Conservation (phyloP, 2,888 invertebrate genomes). For the Oegoconia quadripuncta region DNA sequence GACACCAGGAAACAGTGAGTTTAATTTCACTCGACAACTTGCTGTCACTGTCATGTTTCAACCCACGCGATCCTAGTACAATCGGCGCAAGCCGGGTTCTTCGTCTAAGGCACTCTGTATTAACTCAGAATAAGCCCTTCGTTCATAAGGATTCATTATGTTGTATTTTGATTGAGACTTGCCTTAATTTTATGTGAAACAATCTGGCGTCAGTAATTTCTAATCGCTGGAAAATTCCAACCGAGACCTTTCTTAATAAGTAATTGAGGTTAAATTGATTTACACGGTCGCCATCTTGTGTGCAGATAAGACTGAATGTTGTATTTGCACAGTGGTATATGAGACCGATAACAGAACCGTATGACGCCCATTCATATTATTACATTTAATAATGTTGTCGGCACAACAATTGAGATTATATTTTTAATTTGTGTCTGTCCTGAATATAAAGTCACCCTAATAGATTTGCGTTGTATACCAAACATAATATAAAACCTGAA, state of each 20-base stretch:
- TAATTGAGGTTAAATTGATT: conserved; percentile 76
- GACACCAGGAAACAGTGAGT: too few species aligned
- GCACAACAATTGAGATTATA: too few species aligned
- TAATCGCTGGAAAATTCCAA: conserved; percentile 65
- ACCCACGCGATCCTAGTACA: too few species aligned
- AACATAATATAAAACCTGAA: too few species aligned
- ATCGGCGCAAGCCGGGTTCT: too few species aligned
- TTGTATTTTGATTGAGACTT: neutral
- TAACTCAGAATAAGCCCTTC: too few species aligned
- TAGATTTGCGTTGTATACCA: too few species aligned
- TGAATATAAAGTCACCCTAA: too few species aligned
- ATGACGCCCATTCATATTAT: conserved; percentile 40
- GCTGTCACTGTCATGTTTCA: too few species aligned
- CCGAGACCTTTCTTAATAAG: conserved; percentile 66
- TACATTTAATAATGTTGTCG: neutral
- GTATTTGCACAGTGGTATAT: conserved; percentile 55
- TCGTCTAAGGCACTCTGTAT: too few species aligned
- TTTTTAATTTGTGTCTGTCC: too few species aligned
- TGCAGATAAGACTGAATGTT: conserved; percentile 53
- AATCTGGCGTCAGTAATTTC: conserved; percentile 8
- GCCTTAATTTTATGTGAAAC: conserved; percentile 2
- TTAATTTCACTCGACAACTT: too few species aligned
- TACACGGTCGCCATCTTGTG: conserved; percentile 61
- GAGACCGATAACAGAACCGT: conserved; percentile 43
- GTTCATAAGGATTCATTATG: neutral